These are phyloP conservation scores for Ciconia maguari DNA, from an alignment of 2,113 vertebrate genomes.

Conservation along the genomic window DNA sequence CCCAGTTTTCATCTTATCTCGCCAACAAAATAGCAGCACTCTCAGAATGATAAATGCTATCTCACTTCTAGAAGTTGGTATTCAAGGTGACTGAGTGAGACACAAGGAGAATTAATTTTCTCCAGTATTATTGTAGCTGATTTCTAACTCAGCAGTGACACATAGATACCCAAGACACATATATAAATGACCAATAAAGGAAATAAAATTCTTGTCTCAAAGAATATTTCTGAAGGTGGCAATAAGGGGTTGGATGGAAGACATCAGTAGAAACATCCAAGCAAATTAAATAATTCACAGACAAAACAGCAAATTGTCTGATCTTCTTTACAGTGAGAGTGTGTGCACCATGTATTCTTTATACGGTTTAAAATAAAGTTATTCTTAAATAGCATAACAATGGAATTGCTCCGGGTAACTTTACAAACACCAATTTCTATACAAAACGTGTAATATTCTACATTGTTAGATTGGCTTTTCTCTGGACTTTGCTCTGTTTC, in stretches of 20 bases:
- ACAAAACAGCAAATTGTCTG: background rate
- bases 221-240: background rate
- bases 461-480: background rate
- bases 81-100: slow-evolving; percentile 9
- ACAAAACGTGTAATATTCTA: background rate
- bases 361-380: background rate
- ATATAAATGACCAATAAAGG: background rate
- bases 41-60: slow-evolving; percentile 2
- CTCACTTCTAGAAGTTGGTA: background rate
- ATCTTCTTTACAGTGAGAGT: background rate
- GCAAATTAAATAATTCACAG: background rate
- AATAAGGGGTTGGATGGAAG: background rate
- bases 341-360: background rate
- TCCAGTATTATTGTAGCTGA: background rate
- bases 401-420: background rate
- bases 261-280: background rate
- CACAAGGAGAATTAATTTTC: background rate
- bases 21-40: background rate
- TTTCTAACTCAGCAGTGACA: background rate
- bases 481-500: background rate
- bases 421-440: background rate
- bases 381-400: background rate
- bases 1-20: background rate
- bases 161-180: background rate
- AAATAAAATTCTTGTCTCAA: background rate